Base-by-base conservation (phyloP, 2,797 vertebrate species). In the Darevskia nairensis region DNA sequence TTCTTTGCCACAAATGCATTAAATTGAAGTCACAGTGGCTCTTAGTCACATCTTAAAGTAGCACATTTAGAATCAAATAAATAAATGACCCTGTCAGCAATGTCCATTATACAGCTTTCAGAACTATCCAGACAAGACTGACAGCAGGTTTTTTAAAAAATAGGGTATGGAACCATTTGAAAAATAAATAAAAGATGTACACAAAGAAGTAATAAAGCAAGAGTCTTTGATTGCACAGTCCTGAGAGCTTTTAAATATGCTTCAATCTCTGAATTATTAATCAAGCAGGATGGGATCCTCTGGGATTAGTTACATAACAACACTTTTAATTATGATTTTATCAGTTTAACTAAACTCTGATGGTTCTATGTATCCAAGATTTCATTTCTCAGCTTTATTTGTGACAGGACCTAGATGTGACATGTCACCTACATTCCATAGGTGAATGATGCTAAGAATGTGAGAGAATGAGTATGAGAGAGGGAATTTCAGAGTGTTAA, bases 291-390 rank as follows among this genome's bases (percentile, higher is more conserved):
- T 77, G 13, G 10, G 3, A 32, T 83, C 44, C 88, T 93, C 78
- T 59, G 80, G 84, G 78, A n/a, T 1, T 86, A 9, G 64, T 91
- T 90, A 89, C 2, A 85, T 86, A 94, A 89, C 89, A 89, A 55
- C 0, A 64, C 55, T 94, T 95, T 90, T 78, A 92, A 90, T 91
- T 89, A 88, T n/a, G 39, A 50, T 71, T 93, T 91, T 85, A 89
- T 93, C 89, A 87, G 7, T 86, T 86, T 90, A 94, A 91, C 83
- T 86, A 88, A 93, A 94, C 80, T 9, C 2, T 44, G 7, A n/a
- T 85, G 44, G 90, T 93, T 93, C 55, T 35, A 6, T 86, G 8
- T 85, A 46, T 92, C 80, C 8, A 1, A 68, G 23, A 1, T 35
- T 82, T 35, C 25, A 72, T 25, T 91, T 90, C 50, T 77, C 64